A percentile compares a stretch with the other conserved stretches of the same genome.
phyloP scores from a whole-genome alignment of 1,140 invertebrate species.

The Lamellibrachia luymesi region DNA sequence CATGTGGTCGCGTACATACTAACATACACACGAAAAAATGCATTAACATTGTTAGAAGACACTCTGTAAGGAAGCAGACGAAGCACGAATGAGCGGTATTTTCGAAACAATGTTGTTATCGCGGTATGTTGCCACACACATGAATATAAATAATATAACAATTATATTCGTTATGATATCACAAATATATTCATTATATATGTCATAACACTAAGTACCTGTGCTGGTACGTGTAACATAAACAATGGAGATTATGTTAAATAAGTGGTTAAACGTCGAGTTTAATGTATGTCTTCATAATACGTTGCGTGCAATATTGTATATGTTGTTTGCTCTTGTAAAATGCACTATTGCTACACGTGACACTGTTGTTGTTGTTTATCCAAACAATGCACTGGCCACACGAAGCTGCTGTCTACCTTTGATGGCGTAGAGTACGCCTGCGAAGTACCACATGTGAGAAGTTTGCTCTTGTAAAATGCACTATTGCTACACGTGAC shows the following conservation, averaged over 20 bases:
- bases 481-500: not conserved
- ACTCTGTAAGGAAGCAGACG: too few relatives aligned
- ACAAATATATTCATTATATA: too few relatives aligned
- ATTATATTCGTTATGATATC: too few relatives aligned
- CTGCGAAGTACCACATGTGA: constrained; percentile 28
- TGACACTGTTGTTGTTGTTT: not conserved
- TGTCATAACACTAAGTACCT: not conserved
- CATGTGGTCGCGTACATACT: not conserved
- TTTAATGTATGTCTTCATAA: not conserved
- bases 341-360: not conserved
- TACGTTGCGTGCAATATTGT: not conserved
- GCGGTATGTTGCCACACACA: too few relatives aligned
- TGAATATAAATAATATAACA: too few relatives aligned
- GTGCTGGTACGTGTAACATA: not conserved
- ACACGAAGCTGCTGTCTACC: constrained; percentile 10
- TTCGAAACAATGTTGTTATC: too few relatives aligned
- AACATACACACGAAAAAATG: too few relatives aligned
- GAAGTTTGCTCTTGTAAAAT: not conserved
- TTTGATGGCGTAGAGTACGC: constrained; percentile 23
- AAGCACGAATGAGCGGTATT: too few relatives aligned
- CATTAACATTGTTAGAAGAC: too few relatives aligned
- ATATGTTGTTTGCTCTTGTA: not conserved
- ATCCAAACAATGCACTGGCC: not conserved
- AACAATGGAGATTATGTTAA: not conserved
- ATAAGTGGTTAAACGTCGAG: not conserved